phyloP scores from a whole-genome alignment of 2,797 vertebrate genomes.

The Tauraco hartlaubi region DNA sequence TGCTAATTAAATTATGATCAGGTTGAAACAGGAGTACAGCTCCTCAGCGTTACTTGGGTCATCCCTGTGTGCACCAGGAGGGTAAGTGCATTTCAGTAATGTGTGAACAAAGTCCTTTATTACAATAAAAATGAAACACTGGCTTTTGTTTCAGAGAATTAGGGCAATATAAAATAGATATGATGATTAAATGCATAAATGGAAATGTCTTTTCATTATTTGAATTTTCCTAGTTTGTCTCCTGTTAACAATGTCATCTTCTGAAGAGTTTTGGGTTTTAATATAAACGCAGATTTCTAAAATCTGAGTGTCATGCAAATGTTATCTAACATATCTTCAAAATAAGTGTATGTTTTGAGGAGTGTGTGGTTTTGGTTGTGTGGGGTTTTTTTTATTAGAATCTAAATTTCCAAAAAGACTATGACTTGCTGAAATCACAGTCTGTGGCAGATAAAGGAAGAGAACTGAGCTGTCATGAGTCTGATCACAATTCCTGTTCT shows the following conservation, averaged over 20 bases:
- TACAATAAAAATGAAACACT: neutral
- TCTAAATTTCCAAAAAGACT: neutral
- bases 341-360: neutral
- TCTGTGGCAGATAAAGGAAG: neutral
- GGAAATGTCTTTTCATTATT: neutral
- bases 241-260: neutral
- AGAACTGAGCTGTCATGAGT: neutral
- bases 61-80: neutral
- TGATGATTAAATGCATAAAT: neutral
- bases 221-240: neutral
- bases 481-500: neutral
- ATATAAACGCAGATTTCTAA: neutral
- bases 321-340: neutral
- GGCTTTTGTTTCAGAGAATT: constrained; percentile 4
- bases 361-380: no score
- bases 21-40: neutral
- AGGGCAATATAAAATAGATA: neutral
- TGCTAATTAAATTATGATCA: neutral
- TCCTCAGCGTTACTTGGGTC: neutral
- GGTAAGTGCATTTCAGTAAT: neutral
- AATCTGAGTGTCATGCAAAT: neutral
- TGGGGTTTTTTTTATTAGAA: neutral
- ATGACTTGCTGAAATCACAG: neutral
- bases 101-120: neutral
- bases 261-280: neutral